Percentiles rank a stretch among this genome's conserved stretches.
Evolutionary conservation across 2,888 invertebrate species (phyloP).

Genomic region (Eupithecia subumbrata): DNA sequence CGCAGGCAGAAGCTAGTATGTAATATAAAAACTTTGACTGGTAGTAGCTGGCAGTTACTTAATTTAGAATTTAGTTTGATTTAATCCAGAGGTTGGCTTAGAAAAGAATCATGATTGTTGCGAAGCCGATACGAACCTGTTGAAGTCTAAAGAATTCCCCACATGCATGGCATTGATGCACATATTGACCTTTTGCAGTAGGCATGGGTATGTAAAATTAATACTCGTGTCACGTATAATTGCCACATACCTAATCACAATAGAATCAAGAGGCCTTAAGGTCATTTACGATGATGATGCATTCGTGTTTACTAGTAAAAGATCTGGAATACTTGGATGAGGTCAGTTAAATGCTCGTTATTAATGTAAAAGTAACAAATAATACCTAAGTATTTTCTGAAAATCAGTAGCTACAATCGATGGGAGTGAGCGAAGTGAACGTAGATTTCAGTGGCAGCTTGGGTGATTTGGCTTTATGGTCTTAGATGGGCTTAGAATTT

Average conservation of each 20-base stretch:
- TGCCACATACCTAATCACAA: constrained; percentile 31
- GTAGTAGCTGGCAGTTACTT: no score
- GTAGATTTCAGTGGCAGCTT: no score
- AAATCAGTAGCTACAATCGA: not conserved
- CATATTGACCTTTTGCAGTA: constrained; percentile 36
- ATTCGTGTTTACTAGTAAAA: not conserved
- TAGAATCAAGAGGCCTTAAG: constrained; percentile 24
- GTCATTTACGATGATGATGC: constrained; percentile 9
- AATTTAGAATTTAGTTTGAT: constrained; percentile 3
- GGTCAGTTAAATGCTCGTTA: not conserved
- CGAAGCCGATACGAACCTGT: not conserved
- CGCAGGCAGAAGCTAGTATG: no score
- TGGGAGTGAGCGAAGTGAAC: no score
- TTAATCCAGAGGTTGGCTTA: constrained; percentile 10
- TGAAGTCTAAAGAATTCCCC: constrained; percentile 30
- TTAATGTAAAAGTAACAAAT: not conserved
- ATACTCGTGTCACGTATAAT: constrained; percentile 38
- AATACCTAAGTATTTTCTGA: not conserved
- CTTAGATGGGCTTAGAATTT: no score
- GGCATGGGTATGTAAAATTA: constrained; percentile 32
- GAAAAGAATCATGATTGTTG: not conserved
- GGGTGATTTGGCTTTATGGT: not conserved
- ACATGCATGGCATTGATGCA: constrained; percentile 39
- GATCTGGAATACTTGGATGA: not conserved
- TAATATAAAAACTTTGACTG: not conserved